These are phyloP conservation scores for Eudasyphora cyanicolor DNA, from an alignment of 2,888 invertebrate genomes.

Conservation along the genomic window DNA sequence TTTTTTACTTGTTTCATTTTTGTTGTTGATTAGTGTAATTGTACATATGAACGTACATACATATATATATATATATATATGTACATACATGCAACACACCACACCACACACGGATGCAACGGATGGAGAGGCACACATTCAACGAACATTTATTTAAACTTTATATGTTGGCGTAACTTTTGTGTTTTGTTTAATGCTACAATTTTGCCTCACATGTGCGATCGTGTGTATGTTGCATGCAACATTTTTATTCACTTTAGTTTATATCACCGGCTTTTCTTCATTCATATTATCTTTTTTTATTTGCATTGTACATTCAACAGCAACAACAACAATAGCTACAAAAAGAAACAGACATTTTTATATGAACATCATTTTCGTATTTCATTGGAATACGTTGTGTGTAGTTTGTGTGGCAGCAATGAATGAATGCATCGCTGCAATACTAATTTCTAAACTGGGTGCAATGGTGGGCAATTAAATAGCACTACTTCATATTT, in stretches of 20 bases:
- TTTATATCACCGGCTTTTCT: neutral
- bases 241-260: constrained; percentile 4
- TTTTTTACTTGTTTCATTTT: no score
- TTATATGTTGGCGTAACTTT: constrained; percentile 31
- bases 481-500: neutral
- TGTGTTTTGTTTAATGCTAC: constrained; percentile 21
- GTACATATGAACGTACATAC: no score
- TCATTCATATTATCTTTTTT: neutral
- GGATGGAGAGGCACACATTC: neutral
- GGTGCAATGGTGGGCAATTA: neutral
- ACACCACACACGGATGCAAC: neutral
- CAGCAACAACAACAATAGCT: neutral
- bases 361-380: constrained; percentile 10
- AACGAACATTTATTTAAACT: constrained; percentile 29
- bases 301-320: neutral
- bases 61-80: no score
- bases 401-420: neutral
- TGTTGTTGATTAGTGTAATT: no score
- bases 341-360: neutral
- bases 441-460: neutral
- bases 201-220: neutral
- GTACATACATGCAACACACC: constrained; percentile 57
- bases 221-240: neutral
- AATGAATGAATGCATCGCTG: neutral
- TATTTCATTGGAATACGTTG: constrained; percentile 1